Conservation (phyloP, 1,140 invertebrate genomes). For the Trissolcus basalis region DNA sequence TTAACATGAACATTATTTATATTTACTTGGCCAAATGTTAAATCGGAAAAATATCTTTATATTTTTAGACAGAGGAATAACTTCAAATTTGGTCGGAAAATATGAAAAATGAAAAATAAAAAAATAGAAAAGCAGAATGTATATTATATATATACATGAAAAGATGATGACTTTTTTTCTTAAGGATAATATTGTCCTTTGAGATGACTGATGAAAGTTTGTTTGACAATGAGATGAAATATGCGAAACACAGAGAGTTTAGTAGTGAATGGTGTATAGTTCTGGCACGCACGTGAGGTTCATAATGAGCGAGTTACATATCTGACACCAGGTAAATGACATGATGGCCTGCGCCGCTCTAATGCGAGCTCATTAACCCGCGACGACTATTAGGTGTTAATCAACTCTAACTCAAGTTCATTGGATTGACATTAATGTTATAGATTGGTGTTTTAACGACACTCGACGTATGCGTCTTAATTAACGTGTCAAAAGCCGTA, state of each 20-base stretch:
- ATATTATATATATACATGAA: no score
- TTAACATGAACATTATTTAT: no score
- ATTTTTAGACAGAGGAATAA: no score
- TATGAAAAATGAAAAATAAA: no score
- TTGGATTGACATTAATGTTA: conserved; percentile 39
- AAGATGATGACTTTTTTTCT: no score
- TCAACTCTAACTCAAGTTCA: conserved; percentile 28
- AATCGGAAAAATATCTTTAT: no score
- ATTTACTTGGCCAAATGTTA: no score
- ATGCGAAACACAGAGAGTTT: no score
- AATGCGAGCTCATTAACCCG: conserved; percentile 24
- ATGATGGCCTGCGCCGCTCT: conserved; percentile 21
- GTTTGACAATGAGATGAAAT: no score
- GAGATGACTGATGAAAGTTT: conserved; percentile 19
- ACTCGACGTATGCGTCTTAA: conserved; percentile 18
- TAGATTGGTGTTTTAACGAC: conserved; percentile 24
- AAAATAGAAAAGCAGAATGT: no score
- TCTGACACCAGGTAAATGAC: conserved; percentile 25
- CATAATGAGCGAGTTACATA: conserved; percentile 27
- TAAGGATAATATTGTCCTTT: no score
- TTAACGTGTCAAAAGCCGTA: conserved; percentile 10
- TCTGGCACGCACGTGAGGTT: not conserved
- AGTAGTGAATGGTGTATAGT: conserved; percentile 9
- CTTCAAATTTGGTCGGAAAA: no score
- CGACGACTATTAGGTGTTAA: conserved; percentile 29